These are phyloP conservation scores for Parelbella ahira DNA, from an alignment of 2,888 invertebrate genomes.

Conservation along the genomic window DNA sequence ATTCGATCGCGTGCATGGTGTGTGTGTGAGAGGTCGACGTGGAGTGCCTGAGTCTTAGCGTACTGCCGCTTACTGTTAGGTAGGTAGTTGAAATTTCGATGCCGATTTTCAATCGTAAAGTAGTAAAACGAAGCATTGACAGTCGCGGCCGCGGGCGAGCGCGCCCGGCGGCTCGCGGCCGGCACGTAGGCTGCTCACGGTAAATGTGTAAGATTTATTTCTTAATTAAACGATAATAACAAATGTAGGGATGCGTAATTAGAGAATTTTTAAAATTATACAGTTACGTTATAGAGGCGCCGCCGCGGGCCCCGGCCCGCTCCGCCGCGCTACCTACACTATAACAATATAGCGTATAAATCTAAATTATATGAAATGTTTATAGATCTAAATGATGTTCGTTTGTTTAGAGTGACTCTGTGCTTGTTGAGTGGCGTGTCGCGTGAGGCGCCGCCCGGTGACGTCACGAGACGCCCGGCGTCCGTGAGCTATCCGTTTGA, in stretches of 20 bases:
- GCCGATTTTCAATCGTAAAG: slow-evolving; percentile 77
- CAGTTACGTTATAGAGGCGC: slow-evolving; percentile 70
- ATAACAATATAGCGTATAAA: slow-evolving; percentile 80
- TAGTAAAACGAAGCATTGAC: slow-evolving; percentile 72
- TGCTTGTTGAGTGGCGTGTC: slow-evolving; percentile 66
- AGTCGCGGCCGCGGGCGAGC: slow-evolving; percentile 62
- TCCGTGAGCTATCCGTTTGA: slow-evolving; percentile 70
- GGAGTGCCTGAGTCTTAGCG: slow-evolving; percentile 77
- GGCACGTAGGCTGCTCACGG: slow-evolving; percentile 70
- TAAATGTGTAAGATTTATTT: slow-evolving; percentile 79
- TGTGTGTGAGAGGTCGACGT: slow-evolving; percentile 75
- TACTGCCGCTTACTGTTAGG: slow-evolving; percentile 81
- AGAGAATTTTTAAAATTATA: slow-evolving; percentile 80
- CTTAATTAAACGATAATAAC: slow-evolving; percentile 80
- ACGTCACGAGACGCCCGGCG: slow-evolving; percentile 65
- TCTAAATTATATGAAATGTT: slow-evolving; percentile 81
- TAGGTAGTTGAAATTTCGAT: slow-evolving; percentile 79
- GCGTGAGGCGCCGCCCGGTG: slow-evolving; percentile 69
- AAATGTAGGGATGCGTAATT: slow-evolving; percentile 80
- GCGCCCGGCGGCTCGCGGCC: slow-evolving; percentile 34
- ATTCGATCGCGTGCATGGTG: slow-evolving; percentile 76
- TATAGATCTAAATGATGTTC: slow-evolving; percentile 77
- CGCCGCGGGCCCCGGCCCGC: slow-evolving; percentile 21
- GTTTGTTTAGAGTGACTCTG: slow-evolving; percentile 75
- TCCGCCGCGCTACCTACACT: slow-evolving; percentile 68